Percentiles rank a stretch among this genome's conserved stretches.
Conservation (phyloP, 1,140 invertebrate species). For the Trachymyrmex septentrionalis region DNA sequence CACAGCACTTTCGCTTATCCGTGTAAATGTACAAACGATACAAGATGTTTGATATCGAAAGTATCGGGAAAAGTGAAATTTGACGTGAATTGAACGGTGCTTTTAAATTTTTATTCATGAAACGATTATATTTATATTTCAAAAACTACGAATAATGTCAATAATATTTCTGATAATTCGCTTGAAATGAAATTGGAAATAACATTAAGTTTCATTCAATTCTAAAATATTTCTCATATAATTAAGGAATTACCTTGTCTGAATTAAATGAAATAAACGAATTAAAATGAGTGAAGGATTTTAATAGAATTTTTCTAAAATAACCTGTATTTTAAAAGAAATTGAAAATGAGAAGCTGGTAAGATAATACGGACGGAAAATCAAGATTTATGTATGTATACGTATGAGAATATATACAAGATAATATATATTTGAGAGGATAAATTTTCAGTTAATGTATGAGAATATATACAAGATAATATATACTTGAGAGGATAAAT, state of each 20-base stretch:
- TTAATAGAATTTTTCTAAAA: slow-evolving; percentile 16
- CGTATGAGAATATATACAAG: neutral
- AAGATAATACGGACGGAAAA: slow-evolving; percentile 10
- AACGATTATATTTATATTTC: neutral
- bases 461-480: neutral
- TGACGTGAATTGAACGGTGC: neutral
- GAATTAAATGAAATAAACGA: slow-evolving; percentile 12
- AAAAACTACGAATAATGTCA: too few species aligned
- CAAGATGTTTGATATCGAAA: slow-evolving; percentile 3
- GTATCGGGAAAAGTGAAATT: neutral
- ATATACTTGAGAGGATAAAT: slow-evolving; percentile 9
- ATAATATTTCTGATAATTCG: neutral
- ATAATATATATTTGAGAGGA: slow-evolving; percentile 17
- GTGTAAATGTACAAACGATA: neutral
- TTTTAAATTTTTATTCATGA: neutral
- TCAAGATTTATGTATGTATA: neutral
- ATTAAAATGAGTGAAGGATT: neutral
- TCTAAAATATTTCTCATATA: neutral
- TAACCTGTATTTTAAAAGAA: neutral
- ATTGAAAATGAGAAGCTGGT: neutral
- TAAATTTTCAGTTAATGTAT: neutral
- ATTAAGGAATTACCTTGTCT: neutral
- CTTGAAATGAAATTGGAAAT: neutral
- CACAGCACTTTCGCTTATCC: neutral
- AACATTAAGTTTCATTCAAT: neutral